Percentiles rank a stretch among this genome's conserved stretches.
Conservation (phyloP, 2,888 invertebrate species). For the Phoenoteleia sp. region DNA sequence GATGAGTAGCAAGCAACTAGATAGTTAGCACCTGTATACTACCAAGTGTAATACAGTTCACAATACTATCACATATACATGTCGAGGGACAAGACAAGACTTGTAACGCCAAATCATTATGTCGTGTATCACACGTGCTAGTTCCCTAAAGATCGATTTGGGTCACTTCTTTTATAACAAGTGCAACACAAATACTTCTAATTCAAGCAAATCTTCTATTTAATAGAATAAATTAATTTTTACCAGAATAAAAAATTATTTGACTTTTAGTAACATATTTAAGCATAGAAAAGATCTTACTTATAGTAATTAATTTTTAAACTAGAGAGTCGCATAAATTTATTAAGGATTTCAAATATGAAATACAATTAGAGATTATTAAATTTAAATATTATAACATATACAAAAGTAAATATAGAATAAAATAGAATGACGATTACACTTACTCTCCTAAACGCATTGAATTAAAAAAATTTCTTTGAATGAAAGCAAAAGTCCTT, state of each 20-base stretch:
- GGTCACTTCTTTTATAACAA: slow-evolving; percentile 37
- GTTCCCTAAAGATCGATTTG: slow-evolving; percentile 50
- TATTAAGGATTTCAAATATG: no score
- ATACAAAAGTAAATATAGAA: no score
- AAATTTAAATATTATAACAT: no score
- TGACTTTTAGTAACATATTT: not conserved
- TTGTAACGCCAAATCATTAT: slow-evolving; percentile 52
- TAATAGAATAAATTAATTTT: slow-evolving; percentile 2
- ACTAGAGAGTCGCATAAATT: no score
- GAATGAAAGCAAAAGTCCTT: no score
- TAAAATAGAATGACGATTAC: no score
- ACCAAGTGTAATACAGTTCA: slow-evolving; percentile 40
- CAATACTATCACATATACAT: slow-evolving; percentile 36
- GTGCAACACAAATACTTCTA: slow-evolving; percentile 24
- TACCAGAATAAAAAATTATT: not conserved
- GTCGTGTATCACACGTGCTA: slow-evolving; percentile 39
- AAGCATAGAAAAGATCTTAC: no score
- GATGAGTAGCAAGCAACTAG: slow-evolving; percentile 58
- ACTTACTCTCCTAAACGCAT: no score
- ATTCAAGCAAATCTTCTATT: slow-evolving; percentile 20
- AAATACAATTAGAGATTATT: no score
- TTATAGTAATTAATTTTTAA: no score
- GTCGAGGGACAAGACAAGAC: slow-evolving; percentile 46
- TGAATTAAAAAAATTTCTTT: no score
- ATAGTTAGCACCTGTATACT: slow-evolving; percentile 59